These are phyloP conservation scores for Platichthys flesus DNA, from an alignment of 2,113 vertebrate species.

Conservation along the genomic window DNA sequence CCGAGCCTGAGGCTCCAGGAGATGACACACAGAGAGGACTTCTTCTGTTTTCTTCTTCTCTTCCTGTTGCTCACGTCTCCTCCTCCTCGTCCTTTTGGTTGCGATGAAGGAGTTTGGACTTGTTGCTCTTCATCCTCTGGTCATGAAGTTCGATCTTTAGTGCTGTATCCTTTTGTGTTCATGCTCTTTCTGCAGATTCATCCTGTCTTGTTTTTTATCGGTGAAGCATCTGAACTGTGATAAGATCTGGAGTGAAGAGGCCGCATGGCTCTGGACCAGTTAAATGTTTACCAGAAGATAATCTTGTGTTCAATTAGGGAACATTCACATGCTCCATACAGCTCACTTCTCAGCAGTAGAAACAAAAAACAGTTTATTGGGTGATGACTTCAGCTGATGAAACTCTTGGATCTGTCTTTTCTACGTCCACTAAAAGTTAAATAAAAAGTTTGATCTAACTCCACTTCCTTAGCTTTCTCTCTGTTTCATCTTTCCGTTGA, in stretches of 20 bases:
- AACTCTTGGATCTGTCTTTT: no score
- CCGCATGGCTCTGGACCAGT: no score
- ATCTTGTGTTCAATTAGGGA: no score
- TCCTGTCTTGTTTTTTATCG: neutral
- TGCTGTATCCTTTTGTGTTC: neutral
- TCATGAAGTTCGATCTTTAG: neutral
- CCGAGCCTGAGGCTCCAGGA: no score
- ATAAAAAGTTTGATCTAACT: neutral
- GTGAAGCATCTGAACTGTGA: no score
- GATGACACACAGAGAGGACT: slow-evolving; percentile 3
- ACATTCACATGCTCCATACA: no score
- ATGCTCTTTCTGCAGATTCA: neutral
- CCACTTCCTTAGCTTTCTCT: neutral
- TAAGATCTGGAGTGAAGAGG: no score
- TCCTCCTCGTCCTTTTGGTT: neutral
- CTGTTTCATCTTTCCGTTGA: neutral
- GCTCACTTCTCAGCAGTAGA: no score
- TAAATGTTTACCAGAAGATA: no score
- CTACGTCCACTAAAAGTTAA: no score
- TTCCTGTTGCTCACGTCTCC: neutral
- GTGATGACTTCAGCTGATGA: no score
- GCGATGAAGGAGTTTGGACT: neutral
- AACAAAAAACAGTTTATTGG: no score
- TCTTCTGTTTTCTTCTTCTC: neutral
- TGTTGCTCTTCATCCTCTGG: neutral